These are phyloP conservation scores for Stictocephala bisonia DNA, from an alignment of 2,888 invertebrate species.

Conservation along the genomic window DNA sequence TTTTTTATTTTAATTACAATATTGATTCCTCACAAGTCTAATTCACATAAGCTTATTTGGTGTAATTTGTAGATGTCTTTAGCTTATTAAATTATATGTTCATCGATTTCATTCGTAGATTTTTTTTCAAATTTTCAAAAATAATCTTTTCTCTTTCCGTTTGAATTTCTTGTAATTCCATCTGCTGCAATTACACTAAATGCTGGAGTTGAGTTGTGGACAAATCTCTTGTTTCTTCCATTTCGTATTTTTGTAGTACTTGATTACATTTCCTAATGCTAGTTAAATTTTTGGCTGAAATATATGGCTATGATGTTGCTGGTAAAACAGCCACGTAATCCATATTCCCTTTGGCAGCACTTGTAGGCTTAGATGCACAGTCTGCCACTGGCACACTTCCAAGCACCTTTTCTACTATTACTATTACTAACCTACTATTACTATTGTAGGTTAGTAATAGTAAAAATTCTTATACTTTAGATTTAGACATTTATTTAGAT, in stretches of 20 bases:
- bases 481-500: no score
- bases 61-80: not conserved
- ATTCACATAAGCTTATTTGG: not conserved
- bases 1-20: not conserved
- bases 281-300: not conserved
- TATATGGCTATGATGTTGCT: not conserved
- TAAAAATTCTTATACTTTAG: conserved; percentile 11
- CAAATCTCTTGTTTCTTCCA: not conserved
- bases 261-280: not conserved
- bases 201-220: not conserved
- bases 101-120: no score
- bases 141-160: no score
- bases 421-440: not conserved
- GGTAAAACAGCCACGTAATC: not conserved
- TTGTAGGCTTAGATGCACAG: not conserved
- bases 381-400: not conserved
- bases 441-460: not conserved
- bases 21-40: not conserved
- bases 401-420: not conserved
- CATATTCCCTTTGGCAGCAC: not conserved
- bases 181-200: conserved; percentile 11
- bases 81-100: not conserved
- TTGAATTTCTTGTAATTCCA: conserved; percentile 23
- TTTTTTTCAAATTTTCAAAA: no score
- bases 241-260: not conserved